Evolutionary conservation across 2,797 vertebrate genomes (phyloP), one percentile per base, ranked within the genome.

Genomic region (Oreochromis mossambicus): DNA sequence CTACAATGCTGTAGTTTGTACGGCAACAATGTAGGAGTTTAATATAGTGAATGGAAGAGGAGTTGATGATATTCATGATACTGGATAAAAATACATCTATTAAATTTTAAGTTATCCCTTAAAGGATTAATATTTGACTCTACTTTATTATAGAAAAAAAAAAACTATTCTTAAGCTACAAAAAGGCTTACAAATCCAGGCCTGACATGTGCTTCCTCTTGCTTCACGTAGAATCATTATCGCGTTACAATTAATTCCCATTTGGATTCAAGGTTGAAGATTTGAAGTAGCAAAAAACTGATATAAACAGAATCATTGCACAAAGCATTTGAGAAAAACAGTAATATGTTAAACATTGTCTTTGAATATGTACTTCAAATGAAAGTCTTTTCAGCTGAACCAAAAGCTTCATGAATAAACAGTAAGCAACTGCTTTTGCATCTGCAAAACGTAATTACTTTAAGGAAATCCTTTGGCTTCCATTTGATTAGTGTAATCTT

Each of bases 401-500:
- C 15, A 43, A 38, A 82, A 29, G 50, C 14, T 77, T 36, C 26
- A 48, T 19, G 24, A 73, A 73, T 32, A 41, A 36, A 32, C 17
- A 46, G 26, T 77, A 82, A 84, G 83, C 70, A 80, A 7, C n/a
- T 38, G 15, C 2, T 4, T 78, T 78, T 77, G n/a, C 17, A 52
- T 81, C 32, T 51, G 50, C 14, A 77, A 73, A 79, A 50, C 82
- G 14, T 32, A 32, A 84, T 86, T 85, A 81, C 14, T 63, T 66
- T 14, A 46, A 46, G 80, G 24, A 73, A 80, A 70, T 78, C 55
- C 43, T 76, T 48, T 52, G 10, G 8, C 2, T 21, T 77, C 29
- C 9, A 24, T 77, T 51, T 86, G 83, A 86, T 87, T 75, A 84
- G 43, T 32, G 24, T 87, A 87, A 84, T 86, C 55, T 73, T 76